Conservation (phyloP, 2,113 vertebrate species). For the Xyrauchen texanus region DNA sequence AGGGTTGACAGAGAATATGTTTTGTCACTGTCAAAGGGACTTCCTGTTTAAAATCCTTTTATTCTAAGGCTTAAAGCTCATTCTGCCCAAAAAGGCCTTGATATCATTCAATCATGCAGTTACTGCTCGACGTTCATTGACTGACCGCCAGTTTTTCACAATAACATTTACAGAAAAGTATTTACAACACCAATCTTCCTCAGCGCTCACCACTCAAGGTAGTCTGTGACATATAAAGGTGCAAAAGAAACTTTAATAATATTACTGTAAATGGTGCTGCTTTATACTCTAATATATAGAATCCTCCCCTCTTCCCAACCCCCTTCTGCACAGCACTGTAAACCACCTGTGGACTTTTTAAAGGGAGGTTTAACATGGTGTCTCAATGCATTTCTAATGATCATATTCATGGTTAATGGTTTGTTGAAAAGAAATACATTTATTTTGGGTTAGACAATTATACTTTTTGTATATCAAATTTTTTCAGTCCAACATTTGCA, state of each 20-base stretch:
- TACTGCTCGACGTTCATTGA: slow-evolving; percentile 20
- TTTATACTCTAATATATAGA: slow-evolving; percentile 79
- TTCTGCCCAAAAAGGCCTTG: slow-evolving; percentile 13
- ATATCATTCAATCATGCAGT: slow-evolving; percentile 24
- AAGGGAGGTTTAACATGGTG: slow-evolving; percentile 72
- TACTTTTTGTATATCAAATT: slow-evolving; percentile 22
- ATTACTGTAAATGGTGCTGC: slow-evolving; percentile 82
- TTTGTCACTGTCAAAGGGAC: background rate
- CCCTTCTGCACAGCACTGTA: slow-evolving; percentile 69
- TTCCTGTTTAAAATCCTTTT: slow-evolving; percentile 8
- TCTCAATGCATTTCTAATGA: slow-evolving; percentile 55
- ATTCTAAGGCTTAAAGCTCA: slow-evolving; percentile 58
- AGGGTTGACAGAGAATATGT: background rate
- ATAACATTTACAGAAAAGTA: slow-evolving; percentile 44
- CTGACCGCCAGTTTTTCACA: slow-evolving; percentile 23
- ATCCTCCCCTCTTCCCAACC: slow-evolving; percentile 71
- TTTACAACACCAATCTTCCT: slow-evolving; percentile 55
- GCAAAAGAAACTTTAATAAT: slow-evolving; percentile 79
- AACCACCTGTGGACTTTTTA: slow-evolving; percentile 75
- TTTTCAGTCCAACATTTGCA: slow-evolving; percentile 38
- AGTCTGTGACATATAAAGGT: slow-evolving; percentile 73
- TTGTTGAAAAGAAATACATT: slow-evolving; percentile 64
- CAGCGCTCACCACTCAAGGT: slow-evolving; percentile 66
- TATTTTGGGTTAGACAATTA: slow-evolving; percentile 62
- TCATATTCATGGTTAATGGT: slow-evolving; percentile 56